These are phyloP conservation scores for Nycteola revayana DNA, from an alignment of 2,888 invertebrate genomes.

Conservation along the genomic window DNA sequence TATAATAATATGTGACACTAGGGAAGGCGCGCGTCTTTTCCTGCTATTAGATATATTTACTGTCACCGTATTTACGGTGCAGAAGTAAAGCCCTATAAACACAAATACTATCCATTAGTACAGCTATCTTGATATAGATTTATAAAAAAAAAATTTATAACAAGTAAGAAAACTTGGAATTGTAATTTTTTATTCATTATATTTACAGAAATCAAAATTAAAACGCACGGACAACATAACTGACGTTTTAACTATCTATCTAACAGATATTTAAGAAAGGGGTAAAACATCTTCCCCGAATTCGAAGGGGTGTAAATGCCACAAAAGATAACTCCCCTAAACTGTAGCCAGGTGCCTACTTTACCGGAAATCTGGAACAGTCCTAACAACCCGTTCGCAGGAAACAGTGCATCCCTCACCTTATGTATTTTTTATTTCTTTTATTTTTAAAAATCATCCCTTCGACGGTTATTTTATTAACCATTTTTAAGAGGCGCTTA, in stretches of 20 bases:
- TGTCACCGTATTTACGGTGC: too few species aligned
- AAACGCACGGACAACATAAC: too few species aligned
- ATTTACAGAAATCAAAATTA: too few species aligned
- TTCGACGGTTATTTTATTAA: conserved; percentile 36
- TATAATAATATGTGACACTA: too few species aligned
- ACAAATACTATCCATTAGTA: too few species aligned
- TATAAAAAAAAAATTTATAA: too few species aligned
- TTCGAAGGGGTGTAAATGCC: conserved; percentile 58
- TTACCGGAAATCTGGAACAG: conserved; percentile 76
- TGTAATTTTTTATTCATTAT: too few species aligned
- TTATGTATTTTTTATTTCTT: conserved; percentile 53
- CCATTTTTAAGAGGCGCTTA: conserved; percentile 27
- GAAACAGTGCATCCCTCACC: conserved; percentile 73
- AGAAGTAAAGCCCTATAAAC: too few species aligned
- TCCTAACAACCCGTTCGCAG: conserved; percentile 58
- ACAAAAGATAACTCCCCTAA: conserved; percentile 58
- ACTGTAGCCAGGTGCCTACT: conserved; percentile 71
- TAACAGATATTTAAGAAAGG: conserved; percentile 55
- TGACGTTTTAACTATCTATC: conserved; percentile 10
- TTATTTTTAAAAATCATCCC: conserved; percentile 56
- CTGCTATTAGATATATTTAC: too few species aligned
- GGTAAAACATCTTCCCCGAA: conserved; percentile 62
- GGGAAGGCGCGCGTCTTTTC: too few species aligned
- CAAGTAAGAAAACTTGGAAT: too few species aligned
- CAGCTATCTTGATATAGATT: too few species aligned